These are phyloP conservation scores for Etheostoma cragini DNA, from an alignment of 2,113 vertebrate genomes.

Conservation along the genomic window DNA sequence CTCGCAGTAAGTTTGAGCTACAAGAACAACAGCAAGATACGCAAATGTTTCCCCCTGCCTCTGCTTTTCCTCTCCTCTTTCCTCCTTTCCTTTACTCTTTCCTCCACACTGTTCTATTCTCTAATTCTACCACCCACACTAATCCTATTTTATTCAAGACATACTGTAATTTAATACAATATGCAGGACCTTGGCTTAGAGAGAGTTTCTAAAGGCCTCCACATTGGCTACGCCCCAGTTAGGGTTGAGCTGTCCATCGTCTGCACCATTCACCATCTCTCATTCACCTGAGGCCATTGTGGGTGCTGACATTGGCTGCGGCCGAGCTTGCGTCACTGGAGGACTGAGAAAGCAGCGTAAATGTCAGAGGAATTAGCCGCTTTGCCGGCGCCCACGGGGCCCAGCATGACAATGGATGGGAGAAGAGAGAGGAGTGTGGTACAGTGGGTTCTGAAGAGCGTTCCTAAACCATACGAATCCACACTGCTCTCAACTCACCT, in stretches of 20 bases:
- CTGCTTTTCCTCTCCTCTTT: constrained; percentile 33
- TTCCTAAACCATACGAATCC: constrained; percentile 53
- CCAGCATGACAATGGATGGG: constrained; percentile 75
- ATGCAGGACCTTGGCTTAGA: constrained; percentile 60
- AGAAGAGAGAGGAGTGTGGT: constrained; percentile 65
- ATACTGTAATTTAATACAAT: constrained; percentile 68
- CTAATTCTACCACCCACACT: constrained; percentile 73
- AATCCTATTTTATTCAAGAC: constrained; percentile 71
- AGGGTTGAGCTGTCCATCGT: constrained; percentile 37
- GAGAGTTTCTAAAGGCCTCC: constrained; percentile 44
- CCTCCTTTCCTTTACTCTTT: constrained; percentile 39
- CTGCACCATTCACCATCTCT: constrained; percentile 45
- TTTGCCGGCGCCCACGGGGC: constrained; percentile 73
- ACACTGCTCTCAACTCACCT: constrained; percentile 55
- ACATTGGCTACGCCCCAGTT: constrained; percentile 36
- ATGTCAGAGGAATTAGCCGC: constrained; percentile 85
- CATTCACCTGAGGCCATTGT: constrained; percentile 66
- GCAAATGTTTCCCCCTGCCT: background rate
- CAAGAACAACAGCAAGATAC: background rate
- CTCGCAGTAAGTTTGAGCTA: too few species aligned
- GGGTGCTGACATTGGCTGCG: constrained; percentile 53
- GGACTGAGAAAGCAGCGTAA: constrained; percentile 75
- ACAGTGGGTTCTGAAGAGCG: constrained; percentile 61
- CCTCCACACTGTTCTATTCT: constrained; percentile 36
- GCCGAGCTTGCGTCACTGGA: constrained; percentile 71